Evolutionary conservation across 1,140 invertebrate genomes (phyloP), one percentile per base, ranked within the genome.

Genomic region (Psix sp.): DNA sequence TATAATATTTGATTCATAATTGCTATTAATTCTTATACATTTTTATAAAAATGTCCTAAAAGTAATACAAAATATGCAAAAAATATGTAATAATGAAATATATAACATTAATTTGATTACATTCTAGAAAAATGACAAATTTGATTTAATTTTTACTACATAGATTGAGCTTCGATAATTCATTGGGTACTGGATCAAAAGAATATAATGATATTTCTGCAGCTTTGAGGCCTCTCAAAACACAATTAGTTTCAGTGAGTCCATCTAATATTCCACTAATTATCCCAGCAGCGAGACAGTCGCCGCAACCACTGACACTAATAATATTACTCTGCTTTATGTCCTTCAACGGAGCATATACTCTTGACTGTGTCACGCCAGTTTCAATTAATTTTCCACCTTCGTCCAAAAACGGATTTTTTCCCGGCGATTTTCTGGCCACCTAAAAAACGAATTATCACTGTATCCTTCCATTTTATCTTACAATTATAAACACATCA

Each of bases 231-330:
- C 87, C 90, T 7, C 84, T 21, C 31, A 71, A 80, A 7, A 89
- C 76, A 74, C 89, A 89, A 2, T 77, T 46, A 7, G 75, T 72
- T 65, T 88, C 82, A 20, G 78, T 63, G n/a, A 86, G 67, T 49
- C 84, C 84, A 59, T 82, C 59, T 16, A 90, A 71, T 17, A 91
- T 84, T 5, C 88, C 87, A 21, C 77, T 76, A 31, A 90, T 88
- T 57, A 90, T 85, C 42, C 86, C 87, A 20, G 88, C 84, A 11
- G 84, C 82, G 11, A 90, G 80, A 76, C 89, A 90, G 78, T 81
- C 90, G 5, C 90, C 90, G 43, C 89, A 90, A 13, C 90, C 90
- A 76, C 87, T 90, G 3, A 88, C 84, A 21, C 88, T 84, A 5
- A 78, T 42, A n/a, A 62, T 71, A 33, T 82, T 73, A 11, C 57